These are phyloP conservation scores for Microtus montanus DNA, from an alignment of 2,113 vertebrate genomes.

Conservation along the genomic window DNA sequence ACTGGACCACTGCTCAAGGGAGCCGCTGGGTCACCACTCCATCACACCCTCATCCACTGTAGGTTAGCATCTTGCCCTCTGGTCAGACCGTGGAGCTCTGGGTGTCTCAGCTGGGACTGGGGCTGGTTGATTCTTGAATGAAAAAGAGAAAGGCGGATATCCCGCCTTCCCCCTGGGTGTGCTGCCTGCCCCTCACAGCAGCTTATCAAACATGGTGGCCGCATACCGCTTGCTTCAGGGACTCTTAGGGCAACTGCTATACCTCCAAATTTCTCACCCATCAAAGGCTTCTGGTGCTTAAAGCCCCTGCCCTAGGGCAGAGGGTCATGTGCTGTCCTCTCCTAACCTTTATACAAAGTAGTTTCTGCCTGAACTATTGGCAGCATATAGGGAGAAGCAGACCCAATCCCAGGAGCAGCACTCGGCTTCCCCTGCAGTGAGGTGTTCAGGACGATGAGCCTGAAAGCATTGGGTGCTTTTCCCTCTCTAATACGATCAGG, in stretches of 20 bases:
- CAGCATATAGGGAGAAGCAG: not conserved
- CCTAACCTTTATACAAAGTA: not conserved
- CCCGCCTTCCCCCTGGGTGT: not conserved
- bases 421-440: no score
- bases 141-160: not conserved
- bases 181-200: rapidly evolving
- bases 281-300: not conserved
- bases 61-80: not conserved
- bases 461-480: not conserved
- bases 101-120: rapidly evolving
- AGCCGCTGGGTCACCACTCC: not conserved
- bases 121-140: not conserved
- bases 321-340: not conserved
- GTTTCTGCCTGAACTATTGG: not conserved
- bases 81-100: not conserved
- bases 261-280: not conserved
- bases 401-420: not conserved
- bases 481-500: not conserved
- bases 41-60: not conserved
- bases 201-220: not conserved
- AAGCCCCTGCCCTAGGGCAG: not conserved
- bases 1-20: not conserved
- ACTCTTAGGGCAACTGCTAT: not conserved
- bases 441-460: not conserved
- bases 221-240: not conserved